Conservation (phyloP, 2,797 vertebrate genomes). For the Sebastes kiyomatsui region DNA sequence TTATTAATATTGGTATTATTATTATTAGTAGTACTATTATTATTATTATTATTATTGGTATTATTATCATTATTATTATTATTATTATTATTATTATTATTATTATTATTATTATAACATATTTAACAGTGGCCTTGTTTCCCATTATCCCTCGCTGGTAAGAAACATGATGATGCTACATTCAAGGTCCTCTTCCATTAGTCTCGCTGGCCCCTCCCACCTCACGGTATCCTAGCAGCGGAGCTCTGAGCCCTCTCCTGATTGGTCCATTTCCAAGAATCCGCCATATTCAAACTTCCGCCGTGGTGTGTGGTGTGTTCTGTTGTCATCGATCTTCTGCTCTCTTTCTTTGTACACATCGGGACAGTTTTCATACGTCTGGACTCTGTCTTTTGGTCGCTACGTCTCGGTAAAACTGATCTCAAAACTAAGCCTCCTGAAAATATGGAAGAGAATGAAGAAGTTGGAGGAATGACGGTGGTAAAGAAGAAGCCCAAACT, state of each 20-base stretch:
- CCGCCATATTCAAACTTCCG: slow-evolving; percentile 84
- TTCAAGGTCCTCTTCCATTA: not conserved
- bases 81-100: no score
- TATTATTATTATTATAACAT: not conserved
- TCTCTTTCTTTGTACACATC: slow-evolving; percentile 62
- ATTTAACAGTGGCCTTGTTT: not conserved
- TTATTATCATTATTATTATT: no score
- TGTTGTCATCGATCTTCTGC: slow-evolving; percentile 54
- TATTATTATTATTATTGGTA: no score
- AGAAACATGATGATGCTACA: not conserved
- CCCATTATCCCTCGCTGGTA: not conserved
- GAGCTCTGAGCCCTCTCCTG: slow-evolving; percentile 13
- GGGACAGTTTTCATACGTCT: not conserved
- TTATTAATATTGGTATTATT: no score
- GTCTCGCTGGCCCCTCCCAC: slow-evolving; percentile 53
- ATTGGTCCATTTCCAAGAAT: slow-evolving; percentile 76
- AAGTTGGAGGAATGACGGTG: slow-evolving; percentile 16
- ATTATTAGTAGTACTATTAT: no score
- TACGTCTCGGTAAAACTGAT: not conserved
- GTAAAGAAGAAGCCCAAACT: slow-evolving; percentile 53
- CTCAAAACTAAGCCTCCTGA: not conserved
- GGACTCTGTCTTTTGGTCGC: not conserved
- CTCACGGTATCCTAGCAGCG: slow-evolving; percentile 18
- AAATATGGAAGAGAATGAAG: slow-evolving; percentile 76
- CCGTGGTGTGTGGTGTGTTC: slow-evolving; percentile 45